These are phyloP conservation scores for Leiothrix lutea DNA, from an alignment of 2,113 vertebrate species.

Conservation along the genomic window DNA sequence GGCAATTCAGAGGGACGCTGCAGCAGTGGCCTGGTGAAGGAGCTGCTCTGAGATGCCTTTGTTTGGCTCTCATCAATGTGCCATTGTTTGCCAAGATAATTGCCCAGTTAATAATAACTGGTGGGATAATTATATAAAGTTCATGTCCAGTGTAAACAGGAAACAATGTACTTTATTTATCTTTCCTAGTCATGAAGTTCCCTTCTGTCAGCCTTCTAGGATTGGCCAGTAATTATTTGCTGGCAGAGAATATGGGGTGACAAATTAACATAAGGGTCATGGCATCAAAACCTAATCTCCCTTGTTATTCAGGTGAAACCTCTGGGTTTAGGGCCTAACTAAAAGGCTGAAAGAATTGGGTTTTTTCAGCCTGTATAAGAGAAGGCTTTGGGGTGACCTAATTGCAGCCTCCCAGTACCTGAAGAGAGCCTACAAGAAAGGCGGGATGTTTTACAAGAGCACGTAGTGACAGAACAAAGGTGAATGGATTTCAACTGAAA, in stretches of 20 bases:
- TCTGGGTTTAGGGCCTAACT: neutral
- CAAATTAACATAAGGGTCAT: neutral
- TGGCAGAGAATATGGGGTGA: neutral
- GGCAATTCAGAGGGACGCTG: neutral
- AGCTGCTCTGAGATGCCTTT: slow-evolving; percentile 38
- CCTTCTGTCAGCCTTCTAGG: neutral
- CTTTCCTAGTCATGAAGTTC: neutral
- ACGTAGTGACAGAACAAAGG: neutral
- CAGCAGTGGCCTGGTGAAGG: neutral
- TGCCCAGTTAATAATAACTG: neutral
- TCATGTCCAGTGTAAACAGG: slow-evolving; percentile 14
- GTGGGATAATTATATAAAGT: neutral
- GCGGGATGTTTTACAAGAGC: neutral
- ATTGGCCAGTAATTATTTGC: neutral
- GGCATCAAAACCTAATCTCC: neutral
- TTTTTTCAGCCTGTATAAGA: neutral
- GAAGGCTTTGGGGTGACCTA: neutral
- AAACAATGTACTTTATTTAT: neutral
- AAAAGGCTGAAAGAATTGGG: neutral
- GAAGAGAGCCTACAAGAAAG: neutral
- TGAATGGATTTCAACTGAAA: neutral
- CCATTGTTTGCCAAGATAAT: slow-evolving; percentile 3
- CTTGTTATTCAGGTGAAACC: neutral
- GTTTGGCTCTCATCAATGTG: slow-evolving; percentile 28
- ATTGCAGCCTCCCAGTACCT: neutral